Conservation (phyloP, 2,113 vertebrate genomes). For the Phocoena sinus region DNA sequence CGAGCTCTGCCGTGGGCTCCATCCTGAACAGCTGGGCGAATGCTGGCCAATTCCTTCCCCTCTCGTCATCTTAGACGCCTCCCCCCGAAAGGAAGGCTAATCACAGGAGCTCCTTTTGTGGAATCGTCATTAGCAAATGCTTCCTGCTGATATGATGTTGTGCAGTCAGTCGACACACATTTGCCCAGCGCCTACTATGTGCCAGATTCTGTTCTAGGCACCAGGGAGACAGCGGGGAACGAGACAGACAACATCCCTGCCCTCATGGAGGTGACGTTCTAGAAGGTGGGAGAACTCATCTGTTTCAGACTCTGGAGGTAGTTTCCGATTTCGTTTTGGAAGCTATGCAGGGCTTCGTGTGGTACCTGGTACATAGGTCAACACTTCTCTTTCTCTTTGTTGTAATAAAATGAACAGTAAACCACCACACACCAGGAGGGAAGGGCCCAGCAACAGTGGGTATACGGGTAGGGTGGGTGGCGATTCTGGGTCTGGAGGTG, state of each 20-base stretch:
- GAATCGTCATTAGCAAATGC: background rate
- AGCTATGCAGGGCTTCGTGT: background rate
- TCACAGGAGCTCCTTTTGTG: background rate
- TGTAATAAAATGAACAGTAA: background rate
- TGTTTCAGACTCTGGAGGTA: background rate
- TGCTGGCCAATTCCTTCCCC: accelerated
- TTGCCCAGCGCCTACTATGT: background rate
- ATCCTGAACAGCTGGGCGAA: background rate
- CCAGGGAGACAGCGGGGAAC: background rate
- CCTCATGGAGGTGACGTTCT: background rate
- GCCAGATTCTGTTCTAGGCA: background rate
- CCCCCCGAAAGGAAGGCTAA: background rate
- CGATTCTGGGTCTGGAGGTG: background rate
- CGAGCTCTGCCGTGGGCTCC: accelerated
- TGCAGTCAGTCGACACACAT: background rate
- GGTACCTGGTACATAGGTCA: too few relatives aligned
- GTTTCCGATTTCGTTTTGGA: background rate
- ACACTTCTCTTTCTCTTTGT: background rate
- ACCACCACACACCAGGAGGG: background rate
- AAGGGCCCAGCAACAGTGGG: background rate
- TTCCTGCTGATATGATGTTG: accelerated
- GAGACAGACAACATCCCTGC: background rate
- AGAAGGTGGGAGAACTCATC: background rate
- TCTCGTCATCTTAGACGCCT: background rate
- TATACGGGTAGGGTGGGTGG: accelerated